Evolutionary conservation across 2,797 vertebrate species (phyloP).

Genomic region (Spheniscus humboldti): DNA sequence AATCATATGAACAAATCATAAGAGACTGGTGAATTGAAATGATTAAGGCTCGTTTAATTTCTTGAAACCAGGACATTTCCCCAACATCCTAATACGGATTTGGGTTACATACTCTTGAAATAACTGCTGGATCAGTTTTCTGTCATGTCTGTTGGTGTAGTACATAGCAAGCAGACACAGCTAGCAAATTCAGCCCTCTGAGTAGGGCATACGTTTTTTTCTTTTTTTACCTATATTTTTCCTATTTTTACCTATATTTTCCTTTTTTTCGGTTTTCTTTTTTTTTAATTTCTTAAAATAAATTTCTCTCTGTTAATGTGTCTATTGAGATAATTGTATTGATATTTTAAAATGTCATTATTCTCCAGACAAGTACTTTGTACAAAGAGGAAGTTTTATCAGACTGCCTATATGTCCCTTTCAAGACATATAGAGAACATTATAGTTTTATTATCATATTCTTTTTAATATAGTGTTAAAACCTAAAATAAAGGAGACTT

Average conservation of each 20-base stretch:
- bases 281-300: neutral
- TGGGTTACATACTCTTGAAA: conserved; percentile 24
- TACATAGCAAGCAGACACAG: neutral
- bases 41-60: conserved; percentile 35
- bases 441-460: neutral
- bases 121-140: neutral
- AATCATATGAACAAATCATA: conserved; percentile 43
- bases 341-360: neutral
- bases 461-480: neutral
- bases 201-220: neutral
- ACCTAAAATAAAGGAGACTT: neutral
- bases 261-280: neutral
- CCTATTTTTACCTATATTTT: neutral
- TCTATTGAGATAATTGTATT: neutral
- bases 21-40: conserved; percentile 38
- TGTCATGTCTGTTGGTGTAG: neutral
- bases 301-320: neutral
- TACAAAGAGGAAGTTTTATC: neutral
- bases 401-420: neutral
- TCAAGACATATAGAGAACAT: neutral
- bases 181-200: neutral
- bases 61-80: conserved; percentile 32
- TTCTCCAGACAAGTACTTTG: neutral
- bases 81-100: conserved; percentile 6
- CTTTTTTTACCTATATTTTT: neutral